Evolutionary conservation across 2,113 vertebrate species (phyloP), one percentile per base, ranked within the genome.

Genomic region (Vombatus ursinus): DNA sequence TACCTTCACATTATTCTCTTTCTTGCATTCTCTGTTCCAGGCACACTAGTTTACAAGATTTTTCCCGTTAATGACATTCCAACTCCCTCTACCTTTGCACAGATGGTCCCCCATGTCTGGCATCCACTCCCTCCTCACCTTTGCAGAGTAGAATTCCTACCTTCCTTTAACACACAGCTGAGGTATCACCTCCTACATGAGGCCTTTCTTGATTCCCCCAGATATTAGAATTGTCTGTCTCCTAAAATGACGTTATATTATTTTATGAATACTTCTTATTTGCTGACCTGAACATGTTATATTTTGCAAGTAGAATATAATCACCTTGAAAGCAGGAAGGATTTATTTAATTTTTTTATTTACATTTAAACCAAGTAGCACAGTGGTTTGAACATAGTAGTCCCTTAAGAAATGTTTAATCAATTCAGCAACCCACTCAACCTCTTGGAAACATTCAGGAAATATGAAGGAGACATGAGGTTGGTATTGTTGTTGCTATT

Each of bases 371-470:
- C 47, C 5, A 68, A n/a, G 23, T 50, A 37, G 16, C 23, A 95
- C 22, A 96, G 19, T n/a, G 61, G 6, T 31, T 91, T 52, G 92
- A 61, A 94, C 50, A 50, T 1, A 90, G 24, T 12, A 91, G 11
- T 23, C 0, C 92, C 89, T 90, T 90, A 92, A 93, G 93, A 91
- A 90, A 92, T 93, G 84, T 89, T 90, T 19, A 25, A 77, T 9
- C n/a, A 61, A 37, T 44, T 77, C 3, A 22, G 12, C 6, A 77
- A 77, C 19, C 31, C 14, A 77, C 1, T 22, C 5, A 44, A 2
- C 19, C 37, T 84, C n/a, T 44, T 44, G 68, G 19, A 14, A 23
- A 44, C n/a, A 84, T 84, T 84, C n/a, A 84, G n/a, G n/a, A 84
- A 44, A 44, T 68, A 68, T n/a, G 68, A 77, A 77, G 61, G 37